Conservation (phyloP, 1,140 invertebrate genomes). For the Acromyrmex charruanus region DNA sequence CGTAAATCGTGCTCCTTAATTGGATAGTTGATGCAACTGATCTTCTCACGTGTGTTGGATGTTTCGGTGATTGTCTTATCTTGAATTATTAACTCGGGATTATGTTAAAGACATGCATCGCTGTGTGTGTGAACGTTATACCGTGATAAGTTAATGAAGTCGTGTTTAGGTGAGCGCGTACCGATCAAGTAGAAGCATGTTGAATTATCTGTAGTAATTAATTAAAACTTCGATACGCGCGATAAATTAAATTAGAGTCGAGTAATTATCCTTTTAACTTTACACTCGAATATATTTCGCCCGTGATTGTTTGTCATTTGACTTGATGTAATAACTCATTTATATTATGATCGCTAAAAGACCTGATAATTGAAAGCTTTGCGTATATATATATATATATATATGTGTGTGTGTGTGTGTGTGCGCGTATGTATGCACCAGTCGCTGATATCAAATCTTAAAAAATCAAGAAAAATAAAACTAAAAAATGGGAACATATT, state of each 20-base stretch:
- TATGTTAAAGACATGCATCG: neutral
- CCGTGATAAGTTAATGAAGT: slow-evolving; percentile 23
- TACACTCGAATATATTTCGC: neutral
- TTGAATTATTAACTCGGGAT: slow-evolving; percentile 3
- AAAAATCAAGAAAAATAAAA: too few species aligned
- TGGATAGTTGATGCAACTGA: neutral
- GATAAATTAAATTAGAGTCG: slow-evolving; percentile 38
- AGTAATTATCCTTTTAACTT: slow-evolving; percentile 33
- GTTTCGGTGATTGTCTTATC: neutral
- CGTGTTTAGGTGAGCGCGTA: neutral
- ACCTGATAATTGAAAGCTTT: too few species aligned
- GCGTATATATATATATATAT: too few species aligned
- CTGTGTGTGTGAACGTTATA: neutral
- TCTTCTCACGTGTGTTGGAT: neutral
- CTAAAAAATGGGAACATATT: too few species aligned
- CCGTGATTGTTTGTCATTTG: neutral
- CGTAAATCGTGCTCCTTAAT: slow-evolving; percentile 43
- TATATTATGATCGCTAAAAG: too few species aligned
- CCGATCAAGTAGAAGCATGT: slow-evolving; percentile 7
- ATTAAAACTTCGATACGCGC: slow-evolving; percentile 30
- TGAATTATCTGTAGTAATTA: slow-evolving; percentile 28
- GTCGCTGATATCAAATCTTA: too few species aligned
- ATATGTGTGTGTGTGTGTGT: too few species aligned
- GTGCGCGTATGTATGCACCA: too few species aligned
- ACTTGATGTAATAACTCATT: neutral